Conservation (phyloP, 1,140 invertebrate species). For the Papilio dardanus region DNA sequence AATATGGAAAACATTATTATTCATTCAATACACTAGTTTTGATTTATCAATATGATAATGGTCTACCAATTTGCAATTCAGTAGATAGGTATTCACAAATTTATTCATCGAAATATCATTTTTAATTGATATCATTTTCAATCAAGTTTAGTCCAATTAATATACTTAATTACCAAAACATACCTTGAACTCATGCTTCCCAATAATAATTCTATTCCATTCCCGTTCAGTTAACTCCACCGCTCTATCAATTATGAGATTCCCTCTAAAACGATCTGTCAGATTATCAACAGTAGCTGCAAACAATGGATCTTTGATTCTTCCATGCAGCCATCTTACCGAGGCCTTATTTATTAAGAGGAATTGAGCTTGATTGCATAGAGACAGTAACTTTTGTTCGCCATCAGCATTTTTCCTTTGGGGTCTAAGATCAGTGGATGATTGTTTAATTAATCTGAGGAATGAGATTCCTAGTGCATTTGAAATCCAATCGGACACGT, state of each 20-base stretch:
- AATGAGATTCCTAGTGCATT: slow-evolving; percentile 85
- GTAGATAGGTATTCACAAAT: too few species aligned
- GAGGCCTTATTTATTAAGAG: slow-evolving; percentile 91
- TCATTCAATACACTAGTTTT: too few species aligned
- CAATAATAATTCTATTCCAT: slow-evolving; percentile 88
- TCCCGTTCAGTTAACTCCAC: slow-evolving; percentile 89
- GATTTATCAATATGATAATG: too few species aligned
- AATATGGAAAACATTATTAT: slow-evolving; percentile 52
- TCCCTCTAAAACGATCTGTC: slow-evolving; percentile 86
- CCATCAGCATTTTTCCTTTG: slow-evolving; percentile 59
- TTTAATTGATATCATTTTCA: too few species aligned
- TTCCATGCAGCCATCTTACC: slow-evolving; percentile 86
- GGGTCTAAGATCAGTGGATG: slow-evolving; percentile 64
- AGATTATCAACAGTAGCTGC: slow-evolving; percentile 82
- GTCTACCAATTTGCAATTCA: too few species aligned
- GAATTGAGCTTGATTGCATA: slow-evolving; percentile 95
- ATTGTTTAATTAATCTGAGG: slow-evolving; percentile 88
- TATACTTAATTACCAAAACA: too few species aligned
- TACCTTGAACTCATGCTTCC: slow-evolving; percentile 85
- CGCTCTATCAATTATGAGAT: slow-evolving; percentile 85
- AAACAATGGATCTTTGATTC: slow-evolving; percentile 82
- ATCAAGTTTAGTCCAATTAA: too few species aligned
- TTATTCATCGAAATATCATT: too few species aligned
- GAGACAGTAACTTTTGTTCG: slow-evolving; percentile 84
- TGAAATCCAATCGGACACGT: slow-evolving; percentile 90